Conservation (phyloP, 2,797 vertebrate species). For the Hyperoplus immaculatus region DNA sequence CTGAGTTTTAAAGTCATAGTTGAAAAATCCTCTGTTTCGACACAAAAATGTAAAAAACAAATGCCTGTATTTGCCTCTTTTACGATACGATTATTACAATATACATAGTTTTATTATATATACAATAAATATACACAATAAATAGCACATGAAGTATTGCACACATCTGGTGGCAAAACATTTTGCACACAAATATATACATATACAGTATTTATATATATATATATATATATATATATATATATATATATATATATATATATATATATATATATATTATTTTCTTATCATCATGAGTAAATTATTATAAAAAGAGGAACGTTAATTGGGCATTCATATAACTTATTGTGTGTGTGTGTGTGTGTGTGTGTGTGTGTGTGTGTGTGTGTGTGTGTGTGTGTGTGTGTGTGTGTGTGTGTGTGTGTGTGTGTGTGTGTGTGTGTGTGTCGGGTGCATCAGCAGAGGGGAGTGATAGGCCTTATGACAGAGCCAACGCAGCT, state of each 20-base stretch:
- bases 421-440: background rate
- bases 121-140: too few species aligned
- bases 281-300: background rate
- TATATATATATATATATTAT: too few species aligned
- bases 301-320: constrained; percentile 29
- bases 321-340: constrained; percentile 5
- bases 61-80: background rate
- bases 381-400: background rate
- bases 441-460: constrained; percentile 21
- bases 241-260: too few species aligned
- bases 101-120: too few species aligned
- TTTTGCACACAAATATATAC: too few species aligned
- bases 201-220: too few species aligned
- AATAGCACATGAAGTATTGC: too few species aligned
- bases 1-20: background rate
- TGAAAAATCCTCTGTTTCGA: background rate
- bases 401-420: too few species aligned
- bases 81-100: too few species aligned
- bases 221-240: too few species aligned
- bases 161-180: too few species aligned
- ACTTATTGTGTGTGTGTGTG: background rate
- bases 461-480: constrained; percentile 17
- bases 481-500: constrained; percentile 11
- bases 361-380: too few species aligned
- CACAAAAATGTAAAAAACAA: background rate